Percentiles rank a stretch among this genome's conserved stretches.
phyloP scores from a whole-genome alignment of 2,113 vertebrate species.

The Platycercus adscitus region DNA sequence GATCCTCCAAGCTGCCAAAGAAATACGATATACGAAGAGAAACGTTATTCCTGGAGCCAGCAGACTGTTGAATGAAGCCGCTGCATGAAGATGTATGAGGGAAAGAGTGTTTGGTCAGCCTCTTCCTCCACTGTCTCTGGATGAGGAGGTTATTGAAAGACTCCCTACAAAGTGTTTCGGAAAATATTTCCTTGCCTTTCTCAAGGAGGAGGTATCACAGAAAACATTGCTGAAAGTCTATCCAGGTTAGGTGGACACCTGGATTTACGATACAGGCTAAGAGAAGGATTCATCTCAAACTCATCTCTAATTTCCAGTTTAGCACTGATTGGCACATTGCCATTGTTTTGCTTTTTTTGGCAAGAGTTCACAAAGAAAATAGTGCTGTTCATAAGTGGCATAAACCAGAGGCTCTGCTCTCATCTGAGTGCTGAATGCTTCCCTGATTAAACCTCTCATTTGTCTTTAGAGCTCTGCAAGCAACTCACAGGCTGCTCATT shows the following conservation, averaged over 20 bases:
- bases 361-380: background rate
- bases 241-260: background rate
- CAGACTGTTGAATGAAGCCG: background rate
- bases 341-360: background rate
- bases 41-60: background rate
- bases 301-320: background rate
- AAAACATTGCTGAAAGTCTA: background rate
- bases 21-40: background rate
- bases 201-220: background rate
- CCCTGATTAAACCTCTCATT: background rate
- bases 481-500: background rate
- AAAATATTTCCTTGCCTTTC: background rate
- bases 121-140: background rate
- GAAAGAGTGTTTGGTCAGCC: background rate
- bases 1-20: background rate
- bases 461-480: background rate
- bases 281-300: background rate
- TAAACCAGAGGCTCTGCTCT: background rate
- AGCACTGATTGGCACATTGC: background rate
- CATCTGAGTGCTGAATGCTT: background rate
- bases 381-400: background rate
- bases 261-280: background rate
- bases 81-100: accelerated
- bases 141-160: background rate
- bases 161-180: background rate